Evolutionary conservation across 1,140 invertebrate genomes (phyloP).

Genomic region (Campoletis sonorensis): DNA sequence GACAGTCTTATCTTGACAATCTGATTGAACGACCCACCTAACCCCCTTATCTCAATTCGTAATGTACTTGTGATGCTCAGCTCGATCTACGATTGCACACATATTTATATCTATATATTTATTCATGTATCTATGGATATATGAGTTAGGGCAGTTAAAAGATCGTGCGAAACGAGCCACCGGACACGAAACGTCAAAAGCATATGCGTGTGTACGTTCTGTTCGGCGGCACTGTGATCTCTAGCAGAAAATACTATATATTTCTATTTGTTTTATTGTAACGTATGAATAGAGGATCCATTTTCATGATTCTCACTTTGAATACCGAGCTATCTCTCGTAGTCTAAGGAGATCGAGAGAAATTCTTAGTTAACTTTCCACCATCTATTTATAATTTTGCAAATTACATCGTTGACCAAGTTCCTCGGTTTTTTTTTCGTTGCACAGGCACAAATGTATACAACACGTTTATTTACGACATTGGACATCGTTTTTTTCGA

Average conservation of each 20-base stretch:
- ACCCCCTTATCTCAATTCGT: not conserved
- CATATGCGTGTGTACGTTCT: slow-evolving; percentile 56
- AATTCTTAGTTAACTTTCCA: too few species aligned
- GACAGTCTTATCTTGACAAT: not conserved
- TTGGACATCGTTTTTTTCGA: too few species aligned
- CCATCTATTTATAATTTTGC: too few species aligned
- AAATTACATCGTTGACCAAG: too few species aligned
- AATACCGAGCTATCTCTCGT: too few species aligned
- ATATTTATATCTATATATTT: not conserved
- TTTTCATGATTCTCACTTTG: too few species aligned
- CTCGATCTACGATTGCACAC: not conserved
- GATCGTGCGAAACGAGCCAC: slow-evolving; percentile 25
- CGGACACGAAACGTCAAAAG: slow-evolving; percentile 70
- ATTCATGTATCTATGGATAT: not conserved
- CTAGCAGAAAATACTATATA: not conserved
- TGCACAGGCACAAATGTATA: too few species aligned
- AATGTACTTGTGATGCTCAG: not conserved
- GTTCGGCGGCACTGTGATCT: slow-evolving; percentile 34
- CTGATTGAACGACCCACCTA: not conserved
- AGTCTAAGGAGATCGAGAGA: too few species aligned
- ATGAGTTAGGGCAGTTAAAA: not conserved
- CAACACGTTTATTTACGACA: too few species aligned
- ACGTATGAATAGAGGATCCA: not conserved
- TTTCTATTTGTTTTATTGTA: not conserved
- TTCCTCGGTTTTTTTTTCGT: too few species aligned